Percentiles rank a stretch among this genome's conserved stretches.
Conservation (phyloP, 2,797 vertebrate genomes). For the Lerista edwardsae region DNA sequence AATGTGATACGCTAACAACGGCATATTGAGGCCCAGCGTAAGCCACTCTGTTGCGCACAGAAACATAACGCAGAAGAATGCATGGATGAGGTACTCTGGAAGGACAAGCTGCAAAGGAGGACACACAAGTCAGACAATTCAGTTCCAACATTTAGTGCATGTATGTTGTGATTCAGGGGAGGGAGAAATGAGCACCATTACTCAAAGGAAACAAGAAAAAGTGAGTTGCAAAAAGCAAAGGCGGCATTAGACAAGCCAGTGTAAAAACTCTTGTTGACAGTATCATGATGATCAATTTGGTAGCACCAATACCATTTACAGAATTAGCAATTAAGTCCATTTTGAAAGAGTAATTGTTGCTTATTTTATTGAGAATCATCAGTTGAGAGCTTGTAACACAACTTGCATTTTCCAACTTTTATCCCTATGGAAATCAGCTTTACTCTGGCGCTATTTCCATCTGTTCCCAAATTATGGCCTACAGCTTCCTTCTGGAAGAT, state of each 20-base stretch:
- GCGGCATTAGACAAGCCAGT: background rate
- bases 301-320: background rate
- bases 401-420: background rate
- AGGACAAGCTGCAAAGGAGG: slow-evolving; percentile 91
- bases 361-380: background rate
- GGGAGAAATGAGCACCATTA: background rate
- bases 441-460: background rate
- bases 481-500: background rate
- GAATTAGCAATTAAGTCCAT: background rate
- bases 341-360: background rate
- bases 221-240: background rate
- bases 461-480: background rate
- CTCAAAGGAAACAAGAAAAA: slow-evolving; percentile 11
- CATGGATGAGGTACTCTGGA: slow-evolving; percentile 99
- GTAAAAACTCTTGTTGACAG: no score
- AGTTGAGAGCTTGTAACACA: background rate
- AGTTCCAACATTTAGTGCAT: background rate
- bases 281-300: background rate
- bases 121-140: slow-evolving; percentile 42
- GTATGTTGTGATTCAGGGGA: slow-evolving; percentile 15
- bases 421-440: background rate
- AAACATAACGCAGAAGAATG: slow-evolving; percentile 99
- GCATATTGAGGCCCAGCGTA: slow-evolving; percentile 94
- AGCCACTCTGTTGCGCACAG: slow-evolving; percentile 98
- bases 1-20: slow-evolving; percentile 96